Base-by-base conservation (phyloP, 2,113 vertebrate species). In the Orientallactaga bullata region DNA sequence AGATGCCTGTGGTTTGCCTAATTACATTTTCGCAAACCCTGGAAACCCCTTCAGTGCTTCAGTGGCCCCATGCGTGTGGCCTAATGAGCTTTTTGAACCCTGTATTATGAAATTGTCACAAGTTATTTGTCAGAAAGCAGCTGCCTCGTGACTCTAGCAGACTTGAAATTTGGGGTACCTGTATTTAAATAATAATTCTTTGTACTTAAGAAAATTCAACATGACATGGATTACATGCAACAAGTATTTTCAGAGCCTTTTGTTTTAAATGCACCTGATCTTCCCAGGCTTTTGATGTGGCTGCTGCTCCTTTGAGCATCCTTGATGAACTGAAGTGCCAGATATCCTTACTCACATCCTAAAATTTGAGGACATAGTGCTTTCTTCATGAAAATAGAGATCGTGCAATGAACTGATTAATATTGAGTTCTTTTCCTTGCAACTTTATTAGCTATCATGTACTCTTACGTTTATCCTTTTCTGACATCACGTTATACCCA, bases 1-100 rank as follows among this genome's bases (percentile, higher is more conserved):
- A 85, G 94, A 93, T 60, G 85, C 97, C 97, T 97, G 97, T 68
- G 93, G 97, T 91, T 96, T 71, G 86, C 72, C 92, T 97, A 97
- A 97, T 97, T 97, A 96, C 95, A 96, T 97, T 96, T 92, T 96
- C 89, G 91, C 88, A 94, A 94, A 94, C 93, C 77, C 76, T 88
- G 37, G 60, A 95, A 94, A 95, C 63, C 68, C 58, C 71, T 9
- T 7, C 80, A 30, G 83, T 10, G 73, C 69, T 95, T 93, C 92
- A 72, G 80, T 32, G 82, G 92, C 88, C 93, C 95, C 90, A 71
- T 0, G 30, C 84, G 1, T 82, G 91, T 55, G 30, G 92, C 80
- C 89, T 96, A 96, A 95, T 94, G 95, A 96, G 95, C 85, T 91
- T 96, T 96, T 92, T 60, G 63, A 96, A 90, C 55, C 82, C 81